A percentile compares a stretch with the other conserved stretches of the same genome.
These are phyloP conservation scores for Cercopithecus mona DNA, from an alignment of 2,113 vertebrate species.

Conservation along the genomic window DNA sequence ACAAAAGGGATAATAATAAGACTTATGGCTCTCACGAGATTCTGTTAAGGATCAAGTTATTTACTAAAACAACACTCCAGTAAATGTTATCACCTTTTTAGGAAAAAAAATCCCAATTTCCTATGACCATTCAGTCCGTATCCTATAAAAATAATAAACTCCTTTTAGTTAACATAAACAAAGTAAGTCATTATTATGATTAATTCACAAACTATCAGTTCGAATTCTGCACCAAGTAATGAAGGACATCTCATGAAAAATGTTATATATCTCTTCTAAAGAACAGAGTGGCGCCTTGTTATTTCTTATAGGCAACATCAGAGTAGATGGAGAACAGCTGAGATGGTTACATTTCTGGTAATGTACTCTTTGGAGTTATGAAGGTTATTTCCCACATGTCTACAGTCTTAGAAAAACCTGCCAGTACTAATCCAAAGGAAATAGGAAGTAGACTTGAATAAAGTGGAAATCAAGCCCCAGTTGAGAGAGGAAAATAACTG, in stretches of 20 bases:
- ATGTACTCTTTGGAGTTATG: background rate
- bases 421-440: background rate
- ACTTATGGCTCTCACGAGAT: background rate
- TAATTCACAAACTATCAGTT: background rate
- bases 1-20: background rate
- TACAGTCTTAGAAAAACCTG: background rate
- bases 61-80: background rate
- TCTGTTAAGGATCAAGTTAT: background rate
- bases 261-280: background rate
- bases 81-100: background rate
- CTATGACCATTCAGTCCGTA: background rate
- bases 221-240: background rate
- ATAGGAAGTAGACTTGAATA: background rate
- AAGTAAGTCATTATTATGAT: background rate
- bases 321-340: background rate
- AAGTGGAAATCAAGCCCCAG: background rate
- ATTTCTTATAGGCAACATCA: background rate
- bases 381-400: background rate
- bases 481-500: background rate
- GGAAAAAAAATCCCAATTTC: background rate
- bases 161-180: background rate
- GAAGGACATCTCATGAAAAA: background rate
- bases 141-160: background rate
- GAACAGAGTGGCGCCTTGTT: background rate
- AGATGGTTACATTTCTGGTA: rapidly evolving